These are phyloP conservation scores for Nasonovia ribisnigri DNA, from an alignment of 2,888 invertebrate genomes.

Conservation along the genomic window DNA sequence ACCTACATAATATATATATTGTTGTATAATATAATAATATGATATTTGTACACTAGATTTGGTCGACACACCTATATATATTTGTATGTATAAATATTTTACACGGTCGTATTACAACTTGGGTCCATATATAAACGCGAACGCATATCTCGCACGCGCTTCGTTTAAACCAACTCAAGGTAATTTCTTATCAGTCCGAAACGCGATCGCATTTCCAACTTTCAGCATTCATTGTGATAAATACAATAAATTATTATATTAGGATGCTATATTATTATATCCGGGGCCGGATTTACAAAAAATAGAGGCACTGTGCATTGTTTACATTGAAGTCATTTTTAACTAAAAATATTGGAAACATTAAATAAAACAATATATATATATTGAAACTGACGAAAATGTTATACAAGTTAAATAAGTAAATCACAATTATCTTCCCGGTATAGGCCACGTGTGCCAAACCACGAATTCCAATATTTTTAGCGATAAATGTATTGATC, in stretches of 20 bases:
- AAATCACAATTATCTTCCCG: no score
- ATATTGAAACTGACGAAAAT: no score
- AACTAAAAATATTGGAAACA: background rate
- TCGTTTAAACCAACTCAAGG: background rate
- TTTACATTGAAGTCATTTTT: background rate
- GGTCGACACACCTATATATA: background rate
- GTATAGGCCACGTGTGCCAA: background rate
- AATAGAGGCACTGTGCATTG: background rate
- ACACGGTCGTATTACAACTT: background rate
- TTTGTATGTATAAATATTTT: background rate
- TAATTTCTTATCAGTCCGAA: background rate
- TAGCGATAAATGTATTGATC: no score
- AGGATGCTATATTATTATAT: background rate
- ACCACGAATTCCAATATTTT: no score
- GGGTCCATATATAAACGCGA: background rate
- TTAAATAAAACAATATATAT: no score
- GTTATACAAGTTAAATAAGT: no score
- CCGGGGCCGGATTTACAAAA: background rate
- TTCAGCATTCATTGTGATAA: background rate
- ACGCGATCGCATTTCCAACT: background rate
- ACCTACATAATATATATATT: background rate
- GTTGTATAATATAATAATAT: background rate
- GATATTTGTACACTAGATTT: background rate
- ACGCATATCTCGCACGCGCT: background rate
- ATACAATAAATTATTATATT: background rate